Evolutionary conservation across 1,140 invertebrate species (phyloP).

Genomic region (Marisa cornuarietis): DNA sequence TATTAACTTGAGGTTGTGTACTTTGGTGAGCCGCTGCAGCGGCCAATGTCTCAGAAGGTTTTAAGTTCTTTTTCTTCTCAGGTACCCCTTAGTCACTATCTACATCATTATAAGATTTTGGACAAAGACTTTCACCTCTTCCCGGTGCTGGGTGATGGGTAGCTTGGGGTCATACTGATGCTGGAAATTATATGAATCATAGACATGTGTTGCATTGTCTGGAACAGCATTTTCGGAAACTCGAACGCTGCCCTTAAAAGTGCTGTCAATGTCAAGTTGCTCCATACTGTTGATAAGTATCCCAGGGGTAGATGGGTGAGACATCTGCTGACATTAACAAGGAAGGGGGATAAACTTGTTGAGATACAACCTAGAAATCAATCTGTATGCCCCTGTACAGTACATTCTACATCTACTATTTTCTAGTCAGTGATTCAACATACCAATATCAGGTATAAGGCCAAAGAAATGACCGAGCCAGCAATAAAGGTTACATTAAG

Average conservation of each 20-base stretch:
- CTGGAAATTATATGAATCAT: slow-evolving; percentile 56
- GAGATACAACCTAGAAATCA: not conserved
- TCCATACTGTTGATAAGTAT: slow-evolving; percentile 30
- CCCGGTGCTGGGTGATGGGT: slow-evolving; percentile 50
- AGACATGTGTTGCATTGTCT: slow-evolving; percentile 54
- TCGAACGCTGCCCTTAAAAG: slow-evolving; percentile 32
- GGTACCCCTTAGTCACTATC: too few species aligned
- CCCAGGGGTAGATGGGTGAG: not conserved
- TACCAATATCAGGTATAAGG: not conserved
- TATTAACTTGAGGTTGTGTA: too few species aligned
- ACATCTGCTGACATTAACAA: not conserved
- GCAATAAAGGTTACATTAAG: too few species aligned
- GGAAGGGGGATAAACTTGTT: not conserved
- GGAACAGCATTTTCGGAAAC: slow-evolving; percentile 46
- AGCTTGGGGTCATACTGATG: slow-evolving; percentile 48
- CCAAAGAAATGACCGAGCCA: not conserved
- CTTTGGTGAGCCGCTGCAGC: too few species aligned
- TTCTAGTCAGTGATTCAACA: not conserved
- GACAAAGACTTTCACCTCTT: slow-evolving; percentile 43
- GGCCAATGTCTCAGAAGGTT: too few species aligned
- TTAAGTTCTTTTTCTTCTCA: too few species aligned
- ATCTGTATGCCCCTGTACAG: not conserved
- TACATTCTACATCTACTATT: not conserved
- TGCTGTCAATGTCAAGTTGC: slow-evolving; percentile 52
- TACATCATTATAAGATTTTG: too few species aligned